Evolutionary conservation across 2,888 invertebrate species (phyloP).

Genomic region (Anticlea derivata): DNA sequence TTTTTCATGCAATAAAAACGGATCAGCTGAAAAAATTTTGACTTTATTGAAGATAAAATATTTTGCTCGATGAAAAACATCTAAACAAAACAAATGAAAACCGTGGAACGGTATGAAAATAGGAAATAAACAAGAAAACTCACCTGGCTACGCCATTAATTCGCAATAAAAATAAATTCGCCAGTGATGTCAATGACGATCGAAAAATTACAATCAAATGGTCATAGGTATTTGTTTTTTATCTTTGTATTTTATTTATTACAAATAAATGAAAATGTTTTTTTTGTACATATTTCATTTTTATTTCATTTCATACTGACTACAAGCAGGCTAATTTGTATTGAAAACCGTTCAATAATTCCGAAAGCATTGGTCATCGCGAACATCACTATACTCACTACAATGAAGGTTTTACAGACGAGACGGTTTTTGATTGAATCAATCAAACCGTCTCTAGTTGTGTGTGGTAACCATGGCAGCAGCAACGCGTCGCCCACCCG

Average conservation of each 20-base stretch:
- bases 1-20: slow-evolving; percentile 74
- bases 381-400: not conserved
- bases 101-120: slow-evolving; percentile 76
- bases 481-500: too few relatives aligned
- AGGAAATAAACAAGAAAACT: slow-evolving; percentile 83
- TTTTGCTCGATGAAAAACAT: slow-evolving; percentile 79
- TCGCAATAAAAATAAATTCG: slow-evolving; percentile 81
- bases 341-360: not conserved
- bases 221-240: too few relatives aligned
- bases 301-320: too few relatives aligned
- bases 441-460: too few relatives aligned
- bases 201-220: not conserved
- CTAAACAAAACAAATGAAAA: slow-evolving; percentile 81
- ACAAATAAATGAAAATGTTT: too few relatives aligned
- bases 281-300: too few relatives aligned
- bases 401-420: not conserved
- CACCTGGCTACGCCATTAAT: slow-evolving; percentile 84
- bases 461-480: too few relatives aligned
- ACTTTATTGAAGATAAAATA: slow-evolving; percentile 73
- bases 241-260: too few relatives aligned
- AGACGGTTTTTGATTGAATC: too few relatives aligned
- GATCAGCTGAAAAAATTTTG: slow-evolving; percentile 78
- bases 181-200: slow-evolving; percentile 28
- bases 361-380: not conserved
- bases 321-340: too few relatives aligned